A percentile compares a stretch with the other conserved stretches of the same genome.
Conservation (phyloP, 2,113 vertebrate species). For the Pseudonaja textilis region DNA sequence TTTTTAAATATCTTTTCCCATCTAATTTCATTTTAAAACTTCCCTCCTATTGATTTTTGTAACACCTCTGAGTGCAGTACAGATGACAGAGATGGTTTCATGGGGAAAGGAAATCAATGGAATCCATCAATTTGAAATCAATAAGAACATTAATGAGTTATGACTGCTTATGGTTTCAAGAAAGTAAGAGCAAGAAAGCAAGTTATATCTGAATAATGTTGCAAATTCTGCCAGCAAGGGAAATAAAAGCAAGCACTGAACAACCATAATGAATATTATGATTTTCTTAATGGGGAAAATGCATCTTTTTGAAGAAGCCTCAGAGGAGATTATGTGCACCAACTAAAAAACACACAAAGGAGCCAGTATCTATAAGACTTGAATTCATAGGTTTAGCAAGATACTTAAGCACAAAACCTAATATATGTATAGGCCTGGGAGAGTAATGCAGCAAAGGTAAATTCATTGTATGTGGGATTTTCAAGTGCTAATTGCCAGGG, state of each 20-base stretch:
- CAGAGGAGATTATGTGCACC: background rate
- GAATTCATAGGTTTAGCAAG: slow-evolving; percentile 24
- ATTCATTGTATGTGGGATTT: slow-evolving; percentile 18
- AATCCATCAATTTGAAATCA: slow-evolving; percentile 24
- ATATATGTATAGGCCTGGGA: background rate
- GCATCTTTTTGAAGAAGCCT: background rate
- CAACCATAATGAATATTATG: slow-evolving; percentile 9
- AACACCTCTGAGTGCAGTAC: background rate
- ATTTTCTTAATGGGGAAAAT: slow-evolving; percentile 4
- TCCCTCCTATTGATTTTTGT: slow-evolving; percentile 19
- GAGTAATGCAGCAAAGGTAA: slow-evolving; percentile 23
- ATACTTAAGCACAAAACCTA: slow-evolving; percentile 19
- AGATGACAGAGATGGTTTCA: slow-evolving; percentile 1
- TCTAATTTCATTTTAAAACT: slow-evolving; percentile 1
- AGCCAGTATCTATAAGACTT: background rate
- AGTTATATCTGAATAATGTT: slow-evolving; percentile 1
- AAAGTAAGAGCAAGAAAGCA: slow-evolving; percentile 12
- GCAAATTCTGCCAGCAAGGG: slow-evolving; percentile 1
- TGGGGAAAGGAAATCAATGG: background rate
- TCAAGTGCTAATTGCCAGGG: slow-evolving; percentile 11
- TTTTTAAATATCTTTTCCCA: background rate
- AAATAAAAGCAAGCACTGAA: slow-evolving; percentile 24
- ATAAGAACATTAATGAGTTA: slow-evolving; percentile 9
- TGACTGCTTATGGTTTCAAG: slow-evolving; percentile 3
- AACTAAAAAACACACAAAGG: slow-evolving; percentile 10